Percentiles rank a stretch among this genome's conserved stretches.
Evolutionary conservation across 2,113 vertebrate genomes (phyloP).

Genomic region (Brienomyrus brachyistius): DNA sequence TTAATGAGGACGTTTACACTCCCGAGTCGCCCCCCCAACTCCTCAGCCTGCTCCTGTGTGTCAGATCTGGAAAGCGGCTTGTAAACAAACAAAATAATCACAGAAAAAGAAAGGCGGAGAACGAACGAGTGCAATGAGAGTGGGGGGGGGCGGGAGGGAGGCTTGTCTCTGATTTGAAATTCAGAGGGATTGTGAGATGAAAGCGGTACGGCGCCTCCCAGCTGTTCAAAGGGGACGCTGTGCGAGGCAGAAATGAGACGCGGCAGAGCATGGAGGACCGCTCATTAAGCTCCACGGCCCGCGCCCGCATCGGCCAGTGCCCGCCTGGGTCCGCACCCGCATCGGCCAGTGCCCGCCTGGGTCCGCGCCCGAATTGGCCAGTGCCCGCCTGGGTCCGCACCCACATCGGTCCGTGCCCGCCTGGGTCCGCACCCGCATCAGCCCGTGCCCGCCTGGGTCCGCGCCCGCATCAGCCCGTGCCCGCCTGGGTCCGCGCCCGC

Average conservation of each 20-base stretch:
- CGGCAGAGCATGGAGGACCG: slow-evolving; percentile 82
- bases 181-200: slow-evolving; percentile 90
- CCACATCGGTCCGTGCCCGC: too few species aligned
- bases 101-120: slow-evolving; percentile 36
- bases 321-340: slow-evolving; percentile 67
- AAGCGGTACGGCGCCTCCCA: slow-evolving; percentile 79
- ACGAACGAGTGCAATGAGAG: slow-evolving; percentile 23
- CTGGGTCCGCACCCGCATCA: too few species aligned
- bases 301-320: slow-evolving; percentile 60
- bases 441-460: too few species aligned
- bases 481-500: too few species aligned
- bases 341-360: not conserved
- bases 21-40: slow-evolving; percentile 29
- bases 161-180: slow-evolving; percentile 81
- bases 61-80: slow-evolving; percentile 41
- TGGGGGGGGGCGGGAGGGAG: slow-evolving; percentile 39
- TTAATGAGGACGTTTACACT: slow-evolving; percentile 68
- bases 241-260: slow-evolving; percentile 85
- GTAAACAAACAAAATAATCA: slow-evolving; percentile 57
- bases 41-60: slow-evolving; percentile 11
- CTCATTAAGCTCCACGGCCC: slow-evolving; percentile 84
- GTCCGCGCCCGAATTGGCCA: too few species aligned
- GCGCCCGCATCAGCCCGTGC: too few species aligned
- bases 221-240: slow-evolving; percentile 92
- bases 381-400: too few species aligned